Conservation (phyloP, 2,888 invertebrate species). For the Patella depressa region DNA sequence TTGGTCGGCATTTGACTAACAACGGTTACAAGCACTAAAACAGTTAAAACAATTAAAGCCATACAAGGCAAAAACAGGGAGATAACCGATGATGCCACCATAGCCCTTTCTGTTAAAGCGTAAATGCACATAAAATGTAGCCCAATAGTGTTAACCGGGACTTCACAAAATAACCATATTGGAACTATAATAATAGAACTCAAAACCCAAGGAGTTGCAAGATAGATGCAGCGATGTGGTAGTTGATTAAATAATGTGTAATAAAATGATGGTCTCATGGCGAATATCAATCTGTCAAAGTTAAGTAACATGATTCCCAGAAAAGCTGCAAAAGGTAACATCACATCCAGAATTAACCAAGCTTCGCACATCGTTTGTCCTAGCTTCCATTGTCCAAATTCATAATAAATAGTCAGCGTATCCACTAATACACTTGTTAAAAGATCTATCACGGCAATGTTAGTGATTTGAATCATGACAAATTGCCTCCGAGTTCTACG, state of each 20-base stretch:
- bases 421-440: constrained; percentile 35
- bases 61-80: constrained; percentile 38
- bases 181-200: constrained; percentile 30
- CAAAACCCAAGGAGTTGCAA: constrained; percentile 33
- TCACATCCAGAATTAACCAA: constrained; percentile 40
- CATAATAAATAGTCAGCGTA: constrained; percentile 39
- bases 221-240: not conserved
- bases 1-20: constrained; percentile 37
- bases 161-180: constrained; percentile 38
- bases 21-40: constrained; percentile 35
- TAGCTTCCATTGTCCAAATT: constrained; percentile 36
- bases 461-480: constrained; percentile 27
- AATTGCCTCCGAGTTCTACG: constrained; percentile 20
- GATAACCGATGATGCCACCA: constrained; percentile 31
- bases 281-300: constrained; percentile 37
- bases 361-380: constrained; percentile 36
- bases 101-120: constrained; percentile 35
- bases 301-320: constrained; percentile 36
- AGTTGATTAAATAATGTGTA: constrained; percentile 17
- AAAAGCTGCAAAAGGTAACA: constrained; percentile 35
- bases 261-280: constrained; percentile 31
- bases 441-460: constrained; percentile 31
- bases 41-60: constrained; percentile 31
- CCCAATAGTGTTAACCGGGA: constrained; percentile 23
- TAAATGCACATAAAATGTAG: constrained; percentile 32